Evolutionary conservation across 1,140 invertebrate species (phyloP).

Genomic region (Helicoverpa zea): DNA sequence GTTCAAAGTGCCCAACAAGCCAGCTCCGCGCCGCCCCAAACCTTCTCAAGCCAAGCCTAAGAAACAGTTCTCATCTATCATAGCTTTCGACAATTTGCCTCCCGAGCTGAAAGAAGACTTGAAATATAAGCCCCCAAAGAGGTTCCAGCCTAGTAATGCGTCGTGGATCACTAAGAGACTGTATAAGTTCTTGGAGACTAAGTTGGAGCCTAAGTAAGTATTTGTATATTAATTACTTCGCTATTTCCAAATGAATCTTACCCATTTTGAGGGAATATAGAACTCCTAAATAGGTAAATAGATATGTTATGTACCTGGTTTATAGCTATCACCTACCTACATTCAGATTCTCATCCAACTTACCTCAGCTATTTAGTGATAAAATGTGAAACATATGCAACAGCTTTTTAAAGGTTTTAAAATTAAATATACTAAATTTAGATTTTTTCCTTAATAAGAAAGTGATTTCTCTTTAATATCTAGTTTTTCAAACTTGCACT

Average conservation of each 20-base stretch:
- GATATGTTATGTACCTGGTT: too few relatives aligned
- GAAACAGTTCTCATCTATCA: constrained; percentile 50
- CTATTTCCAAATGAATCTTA: background rate
- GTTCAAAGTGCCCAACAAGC: constrained; percentile 69
- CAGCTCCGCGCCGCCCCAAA: constrained; percentile 33
- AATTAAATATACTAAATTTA: too few relatives aligned
- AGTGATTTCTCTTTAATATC: too few relatives aligned
- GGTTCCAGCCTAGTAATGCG: constrained; percentile 71
- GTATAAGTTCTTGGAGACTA: constrained; percentile 78
- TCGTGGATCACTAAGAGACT: constrained; percentile 77
- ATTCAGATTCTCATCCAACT: too few relatives aligned
- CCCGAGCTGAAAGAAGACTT: constrained; percentile 71
- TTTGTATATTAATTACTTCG: background rate
- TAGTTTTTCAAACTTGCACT: too few relatives aligned
- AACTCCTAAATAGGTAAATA: too few relatives aligned
- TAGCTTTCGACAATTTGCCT: constrained; percentile 62
- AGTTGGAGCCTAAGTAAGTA: constrained; percentile 78
- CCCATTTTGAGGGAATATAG: too few relatives aligned
- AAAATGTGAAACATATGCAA: too few relatives aligned
- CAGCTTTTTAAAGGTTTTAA: too few relatives aligned
- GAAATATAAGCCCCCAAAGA: constrained; percentile 78
- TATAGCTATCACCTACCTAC: too few relatives aligned
- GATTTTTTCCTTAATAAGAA: too few relatives aligned
- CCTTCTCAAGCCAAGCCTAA: constrained; percentile 59
- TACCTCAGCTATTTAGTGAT: too few relatives aligned